These are phyloP conservation scores for Agapornis canus DNA, from an alignment of 2,797 vertebrate genomes.

Conservation along the genomic window DNA sequence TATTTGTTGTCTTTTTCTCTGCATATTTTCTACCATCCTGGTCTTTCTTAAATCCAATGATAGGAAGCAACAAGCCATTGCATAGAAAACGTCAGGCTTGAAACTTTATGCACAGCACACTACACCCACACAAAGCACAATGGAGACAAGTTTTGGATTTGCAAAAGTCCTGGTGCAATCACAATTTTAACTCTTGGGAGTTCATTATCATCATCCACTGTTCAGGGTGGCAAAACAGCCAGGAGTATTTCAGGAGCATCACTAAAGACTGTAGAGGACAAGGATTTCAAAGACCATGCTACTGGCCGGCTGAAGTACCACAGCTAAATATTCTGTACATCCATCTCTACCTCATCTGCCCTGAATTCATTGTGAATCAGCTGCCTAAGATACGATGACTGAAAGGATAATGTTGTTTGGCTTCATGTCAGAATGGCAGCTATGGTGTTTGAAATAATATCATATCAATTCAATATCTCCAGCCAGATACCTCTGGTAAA, in stretches of 20 bases:
- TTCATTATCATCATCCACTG: not conserved
- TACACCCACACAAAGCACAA: not conserved
- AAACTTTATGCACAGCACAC: not conserved
- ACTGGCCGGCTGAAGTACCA: not conserved
- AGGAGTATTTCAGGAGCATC: not conserved
- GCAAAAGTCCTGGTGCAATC: not conserved
- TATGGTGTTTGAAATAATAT: not conserved
- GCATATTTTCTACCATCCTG: not conserved
- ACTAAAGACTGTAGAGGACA: not conserved
- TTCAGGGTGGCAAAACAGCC: not conserved
- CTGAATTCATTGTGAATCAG: slow-evolving; percentile 1
- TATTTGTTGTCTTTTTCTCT: not conserved
- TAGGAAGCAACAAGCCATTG: not conserved
- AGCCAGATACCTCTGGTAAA: not conserved
- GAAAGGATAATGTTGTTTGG: not conserved
- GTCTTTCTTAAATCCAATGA: not conserved
- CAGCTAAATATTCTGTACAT: not conserved
- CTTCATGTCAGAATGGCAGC: not conserved
- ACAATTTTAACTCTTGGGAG: not conserved
- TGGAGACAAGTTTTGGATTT: not conserved
- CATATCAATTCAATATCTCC: not conserved
- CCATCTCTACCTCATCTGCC: not conserved
- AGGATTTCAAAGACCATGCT: not conserved
- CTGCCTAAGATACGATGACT: not conserved
- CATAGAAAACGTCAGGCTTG: not conserved